Evolutionary conservation across 2,888 invertebrate species (phyloP).

Genomic region (Acanthacorydalis orientalis): DNA sequence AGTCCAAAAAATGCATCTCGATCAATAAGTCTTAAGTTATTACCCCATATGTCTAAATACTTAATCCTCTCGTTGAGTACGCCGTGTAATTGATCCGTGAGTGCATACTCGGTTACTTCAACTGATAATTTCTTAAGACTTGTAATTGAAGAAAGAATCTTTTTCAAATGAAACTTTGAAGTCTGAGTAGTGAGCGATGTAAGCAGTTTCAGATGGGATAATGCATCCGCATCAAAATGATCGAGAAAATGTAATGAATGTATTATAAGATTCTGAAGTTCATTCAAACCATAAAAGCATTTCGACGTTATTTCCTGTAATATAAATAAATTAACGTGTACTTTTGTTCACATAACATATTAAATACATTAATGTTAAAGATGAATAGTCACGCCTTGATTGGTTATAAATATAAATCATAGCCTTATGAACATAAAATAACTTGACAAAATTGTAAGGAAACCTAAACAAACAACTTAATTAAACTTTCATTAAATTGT

Average conservation of each 20-base stretch:
- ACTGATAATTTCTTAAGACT: conserved; percentile 59
- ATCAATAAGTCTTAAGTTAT: conserved; percentile 30
- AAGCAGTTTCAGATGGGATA: conserved; percentile 53
- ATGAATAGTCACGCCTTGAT: too few relatives aligned
- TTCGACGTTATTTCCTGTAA: conserved; percentile 48
- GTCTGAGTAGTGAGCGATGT: conserved; percentile 48
- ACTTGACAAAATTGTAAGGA: too few relatives aligned
- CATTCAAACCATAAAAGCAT: conserved; percentile 51
- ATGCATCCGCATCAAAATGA: conserved; percentile 56
- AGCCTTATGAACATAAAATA: too few relatives aligned
- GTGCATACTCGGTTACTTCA: conserved; percentile 48
- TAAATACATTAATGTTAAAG: too few relatives aligned
- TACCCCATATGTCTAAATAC: conserved; percentile 38
- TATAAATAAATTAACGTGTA: too few relatives aligned
- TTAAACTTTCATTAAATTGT: too few relatives aligned
- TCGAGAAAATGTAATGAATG: conserved; percentile 55
- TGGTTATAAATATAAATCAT: too few relatives aligned
- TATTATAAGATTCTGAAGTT: conserved; percentile 58
- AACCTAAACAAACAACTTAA: too few relatives aligned
- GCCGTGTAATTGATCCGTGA: conserved; percentile 49
- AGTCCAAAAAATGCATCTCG: conserved; percentile 62
- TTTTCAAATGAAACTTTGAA: background rate
- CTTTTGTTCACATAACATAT: too few relatives aligned
- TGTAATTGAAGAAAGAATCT: conserved; percentile 52
- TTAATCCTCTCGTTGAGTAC: conserved; percentile 63